A percentile compares a stretch with the other conserved stretches of the same genome.
These are phyloP conservation scores for Steatornis caripensis DNA, from an alignment of 2,113 vertebrate species.

Conservation along the genomic window DNA sequence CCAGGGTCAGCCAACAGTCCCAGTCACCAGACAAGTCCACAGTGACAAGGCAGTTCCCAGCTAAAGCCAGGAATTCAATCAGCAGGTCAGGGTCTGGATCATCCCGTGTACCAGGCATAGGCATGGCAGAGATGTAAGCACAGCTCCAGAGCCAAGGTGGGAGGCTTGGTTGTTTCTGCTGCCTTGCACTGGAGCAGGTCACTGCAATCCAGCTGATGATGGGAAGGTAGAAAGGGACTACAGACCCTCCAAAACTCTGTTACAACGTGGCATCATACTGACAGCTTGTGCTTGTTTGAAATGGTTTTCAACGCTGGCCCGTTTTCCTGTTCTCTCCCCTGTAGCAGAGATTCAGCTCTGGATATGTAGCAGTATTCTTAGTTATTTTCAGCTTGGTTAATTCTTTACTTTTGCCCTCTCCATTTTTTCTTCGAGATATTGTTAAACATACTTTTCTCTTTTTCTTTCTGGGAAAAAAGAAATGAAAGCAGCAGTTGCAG, in stretches of 20 bases:
- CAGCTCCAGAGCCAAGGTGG: not conserved
- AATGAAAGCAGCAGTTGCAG: not conserved
- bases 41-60: not conserved
- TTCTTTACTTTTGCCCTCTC: not conserved
- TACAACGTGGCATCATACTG: accelerated
- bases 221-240: not conserved
- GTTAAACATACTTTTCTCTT: not conserved
- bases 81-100: not conserved
- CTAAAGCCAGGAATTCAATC: not conserved
- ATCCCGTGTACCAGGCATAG: not conserved
- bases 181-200: not conserved
- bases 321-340: not conserved
- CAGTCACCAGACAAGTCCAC: not conserved
- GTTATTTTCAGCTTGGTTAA: not conserved
- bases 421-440: not conserved
- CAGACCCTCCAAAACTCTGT: not conserved
- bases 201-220: not conserved
- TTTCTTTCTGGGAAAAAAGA: not conserved
- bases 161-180: not conserved
- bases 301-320: accelerated
- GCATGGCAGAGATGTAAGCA: not conserved
- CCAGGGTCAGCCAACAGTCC: not conserved
- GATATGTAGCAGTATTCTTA: not conserved
- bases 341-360: not conserved
- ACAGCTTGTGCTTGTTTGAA: not conserved